Percentiles rank a stretch among this genome's conserved stretches.
These are phyloP conservation scores for Triplophysa siluroides DNA, from an alignment of 2,113 vertebrate genomes.

Conservation along the genomic window DNA sequence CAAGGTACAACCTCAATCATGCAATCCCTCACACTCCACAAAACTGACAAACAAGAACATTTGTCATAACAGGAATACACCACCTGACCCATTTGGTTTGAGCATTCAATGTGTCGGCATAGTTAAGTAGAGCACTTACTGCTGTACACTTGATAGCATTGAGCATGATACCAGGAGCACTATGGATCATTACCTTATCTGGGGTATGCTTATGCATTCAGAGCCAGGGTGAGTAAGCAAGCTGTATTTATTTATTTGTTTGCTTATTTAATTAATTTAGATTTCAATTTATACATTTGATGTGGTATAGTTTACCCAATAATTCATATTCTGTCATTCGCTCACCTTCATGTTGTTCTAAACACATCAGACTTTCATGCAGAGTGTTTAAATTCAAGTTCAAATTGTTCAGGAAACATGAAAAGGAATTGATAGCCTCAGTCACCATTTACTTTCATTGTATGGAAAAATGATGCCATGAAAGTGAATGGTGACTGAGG, in stretches of 20 bases:
- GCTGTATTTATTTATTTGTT: not conserved
- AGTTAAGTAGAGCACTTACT: not conserved
- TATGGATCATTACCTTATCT: conserved; percentile 49
- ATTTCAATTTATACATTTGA: no score
- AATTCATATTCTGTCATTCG: not conserved
- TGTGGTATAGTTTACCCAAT: no score
- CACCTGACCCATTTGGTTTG: not conserved
- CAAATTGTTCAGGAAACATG: no score
- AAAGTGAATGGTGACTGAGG: no score
- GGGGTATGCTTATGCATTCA: conserved; percentile 42
- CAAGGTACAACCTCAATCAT: not conserved
- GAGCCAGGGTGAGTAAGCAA: conserved; percentile 55
- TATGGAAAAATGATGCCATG: no score
- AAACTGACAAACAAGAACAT: not conserved
- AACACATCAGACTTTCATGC: no score
- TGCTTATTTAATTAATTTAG: not conserved
- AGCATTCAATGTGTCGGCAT: not conserved
- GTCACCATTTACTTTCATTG: no score
- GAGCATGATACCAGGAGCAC: conserved; percentile 20
- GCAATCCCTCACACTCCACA: not conserved
- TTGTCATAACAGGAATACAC: not conserved
- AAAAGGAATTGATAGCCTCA: no score
- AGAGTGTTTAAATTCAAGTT: no score
- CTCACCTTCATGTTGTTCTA: conserved; percentile 4
- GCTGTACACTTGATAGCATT: not conserved